These are phyloP conservation scores for Drosophila tropicalis DNA, from an alignment of 1,140 invertebrate species.

Conservation along the genomic window DNA sequence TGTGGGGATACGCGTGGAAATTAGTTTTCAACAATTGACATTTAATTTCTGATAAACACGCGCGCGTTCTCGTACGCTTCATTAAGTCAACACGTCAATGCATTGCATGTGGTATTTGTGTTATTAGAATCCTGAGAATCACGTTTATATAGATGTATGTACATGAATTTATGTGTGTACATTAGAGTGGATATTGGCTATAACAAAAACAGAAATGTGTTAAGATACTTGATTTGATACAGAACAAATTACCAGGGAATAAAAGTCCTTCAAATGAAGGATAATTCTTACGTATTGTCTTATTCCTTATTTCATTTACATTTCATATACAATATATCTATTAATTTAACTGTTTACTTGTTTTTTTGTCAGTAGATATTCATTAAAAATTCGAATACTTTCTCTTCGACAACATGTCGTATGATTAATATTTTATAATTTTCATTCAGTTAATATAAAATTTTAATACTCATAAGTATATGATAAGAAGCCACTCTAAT, in stretches of 20 bases:
- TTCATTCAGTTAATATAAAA: not conserved
- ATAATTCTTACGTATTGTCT: too few species aligned
- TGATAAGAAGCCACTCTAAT: not conserved
- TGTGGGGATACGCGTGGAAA: conserved; percentile 45
- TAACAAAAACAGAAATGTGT: too few species aligned
- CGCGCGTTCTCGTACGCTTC: conserved; percentile 57
- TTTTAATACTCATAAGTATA: not conserved
- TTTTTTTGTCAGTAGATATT: too few species aligned
- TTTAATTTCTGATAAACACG: conserved; percentile 82
- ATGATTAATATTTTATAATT: not conserved
- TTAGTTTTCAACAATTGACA: conserved; percentile 82
- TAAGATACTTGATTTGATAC: too few species aligned
- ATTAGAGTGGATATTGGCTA: not conserved
- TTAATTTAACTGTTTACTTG: too few species aligned
- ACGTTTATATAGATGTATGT: conserved; percentile 31
- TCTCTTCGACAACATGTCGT: not conserved
- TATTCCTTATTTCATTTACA: too few species aligned
- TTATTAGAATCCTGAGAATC: conserved; percentile 59
- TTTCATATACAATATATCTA: too few species aligned
- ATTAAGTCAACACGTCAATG: conserved; percentile 78
- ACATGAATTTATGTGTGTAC: conserved; percentile 9
- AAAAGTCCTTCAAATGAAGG: too few species aligned
- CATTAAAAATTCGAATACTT: not conserved
- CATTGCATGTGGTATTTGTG: conserved; percentile 72
- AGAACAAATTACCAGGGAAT: too few species aligned